Base-by-base conservation (phyloP, 1,140 invertebrate genomes). In the Charaxes varanes region DNA sequence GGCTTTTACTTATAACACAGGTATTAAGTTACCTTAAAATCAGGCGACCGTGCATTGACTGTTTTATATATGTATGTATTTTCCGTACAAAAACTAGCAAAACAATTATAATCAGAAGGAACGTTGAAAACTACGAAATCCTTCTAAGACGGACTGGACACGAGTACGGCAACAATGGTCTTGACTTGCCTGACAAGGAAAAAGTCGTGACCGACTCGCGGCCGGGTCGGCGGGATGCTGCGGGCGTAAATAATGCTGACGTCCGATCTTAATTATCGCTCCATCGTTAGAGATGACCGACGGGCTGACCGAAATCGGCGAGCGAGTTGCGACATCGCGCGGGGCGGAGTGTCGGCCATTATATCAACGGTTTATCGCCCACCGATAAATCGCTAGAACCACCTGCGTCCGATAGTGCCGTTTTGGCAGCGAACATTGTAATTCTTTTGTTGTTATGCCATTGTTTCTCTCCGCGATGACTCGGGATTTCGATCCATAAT, bases 241-340 rank as follows among this genome's bases (percentile, higher is more conserved):
- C 66, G 60, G 73, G 77, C 77, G 73, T 74, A 81, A 80, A 80
- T 80, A 80, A 78, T 76, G 59, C 67, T 64, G 68, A 66, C 62
- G 74, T 73, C 76, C 65, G 59, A 80, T 78, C 73, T 78, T 80
- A 80, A 80, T 80, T 80, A 80, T 80, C 76, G 68, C 52, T 65
- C 62, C 64, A 80, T 80, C 76, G 74, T 76, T 79, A 78, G 70
- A 73, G 73, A 80, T 77, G 66, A 77, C 68, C 72, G 66, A 69
- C 64, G 62, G 65, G 62, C 73, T 64, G 41, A 61, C 71, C 69
- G 62, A 79, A 74, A 72, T 68, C 69, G 56, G 71, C 63, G 66
- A 66, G 69, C 63, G 66, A 66, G 61, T 79, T 79, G 69, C 71
- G 67, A 76, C 74, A 74, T 61, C 53, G 56, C 28, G 18, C 23